Base-by-base conservation (phyloP, 1,140 invertebrate genomes). In the Manduca sexta region DNA sequence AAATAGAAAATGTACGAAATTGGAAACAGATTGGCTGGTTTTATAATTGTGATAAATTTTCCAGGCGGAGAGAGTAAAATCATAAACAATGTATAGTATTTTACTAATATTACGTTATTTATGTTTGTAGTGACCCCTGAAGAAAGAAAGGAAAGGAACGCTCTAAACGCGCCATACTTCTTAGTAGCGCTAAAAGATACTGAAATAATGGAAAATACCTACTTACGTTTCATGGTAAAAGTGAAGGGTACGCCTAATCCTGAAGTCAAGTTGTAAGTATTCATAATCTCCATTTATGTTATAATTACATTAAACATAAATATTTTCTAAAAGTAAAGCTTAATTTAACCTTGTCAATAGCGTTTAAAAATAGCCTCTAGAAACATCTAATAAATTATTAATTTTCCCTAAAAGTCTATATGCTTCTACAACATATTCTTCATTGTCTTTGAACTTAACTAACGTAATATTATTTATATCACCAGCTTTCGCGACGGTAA, bases 171-270 rank as follows among this genome's bases (percentile, higher is more conserved):
- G 1, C 94, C 95, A 1, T 90, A 92, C 33, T 97, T 97, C 74
- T 64, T 94, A 45, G 93, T 97, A 0, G 91, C 91, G 31, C 82
- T 97, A 13, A 95, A 95, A 62, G 93, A 96, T 63, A 94, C 94
- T 1, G 94, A 97, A 77, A 90, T 97, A 2, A 82, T 97, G 43
- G 90, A 95, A 73, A 93, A 94, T 56, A 96, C 95, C 0, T 94
- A 93, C 60, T 88, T 97, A 15, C 90, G 95, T 21, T 97, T 97
- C 72, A 94, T 97, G 91, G 89, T 97, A 42, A 95, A 95, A 83
- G 93, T 97, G 7, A 92, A 92, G 58, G 95, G 95, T 17, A 91
- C 95, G 66, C 95, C 95, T 1, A 93, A 92, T 65, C 95, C 95
- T 8, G 89, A 90, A 12, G 89, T 97, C 2, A 92, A 91, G 83